Evolutionary conservation across 1,140 invertebrate genomes (phyloP).

Genomic region (Oedothorax gibbosus): DNA sequence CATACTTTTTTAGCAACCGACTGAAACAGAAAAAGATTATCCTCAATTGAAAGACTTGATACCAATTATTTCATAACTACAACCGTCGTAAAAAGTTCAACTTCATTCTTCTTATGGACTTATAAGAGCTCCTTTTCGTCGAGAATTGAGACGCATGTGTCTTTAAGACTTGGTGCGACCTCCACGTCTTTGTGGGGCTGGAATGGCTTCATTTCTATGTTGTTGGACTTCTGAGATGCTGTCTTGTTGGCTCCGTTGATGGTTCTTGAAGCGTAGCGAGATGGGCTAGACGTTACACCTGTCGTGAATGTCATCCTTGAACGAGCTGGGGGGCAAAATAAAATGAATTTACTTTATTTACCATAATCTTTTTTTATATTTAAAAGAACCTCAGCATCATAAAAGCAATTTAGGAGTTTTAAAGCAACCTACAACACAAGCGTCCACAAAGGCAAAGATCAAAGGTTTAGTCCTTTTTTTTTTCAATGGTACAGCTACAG

Average conservation of each 20-base stretch:
- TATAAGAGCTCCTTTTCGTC: slow-evolving; percentile 19
- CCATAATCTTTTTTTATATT: too few relatives aligned
- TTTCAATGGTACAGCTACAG: too few relatives aligned
- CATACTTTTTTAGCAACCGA: too few relatives aligned
- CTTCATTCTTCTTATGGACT: neutral
- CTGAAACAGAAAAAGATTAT: too few relatives aligned
- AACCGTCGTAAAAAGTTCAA: neutral
- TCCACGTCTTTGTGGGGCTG: neutral
- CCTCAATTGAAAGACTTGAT: too few relatives aligned
- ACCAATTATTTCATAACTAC: neutral
- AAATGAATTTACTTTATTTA: neutral
- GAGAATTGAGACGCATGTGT: slow-evolving; percentile 15
- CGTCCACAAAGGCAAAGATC: neutral
- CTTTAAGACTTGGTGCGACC: slow-evolving; percentile 1
- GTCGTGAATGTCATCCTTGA: slow-evolving; percentile 47
- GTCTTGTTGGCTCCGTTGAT: slow-evolving; percentile 35
- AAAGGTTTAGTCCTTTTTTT: too few relatives aligned
- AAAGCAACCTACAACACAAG: neutral
- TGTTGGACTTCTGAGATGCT: slow-evolving; percentile 10
- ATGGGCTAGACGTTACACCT: slow-evolving; percentile 39
- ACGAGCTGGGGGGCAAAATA: slow-evolving; percentile 20
- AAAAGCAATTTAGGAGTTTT: neutral
- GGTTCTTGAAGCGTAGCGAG: slow-evolving; percentile 23
- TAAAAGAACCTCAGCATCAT: too few relatives aligned
- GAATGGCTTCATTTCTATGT: slow-evolving; percentile 19